phyloP scores from a whole-genome alignment of 1,140 invertebrate genomes.

The Pectinophora gossypiella region DNA sequence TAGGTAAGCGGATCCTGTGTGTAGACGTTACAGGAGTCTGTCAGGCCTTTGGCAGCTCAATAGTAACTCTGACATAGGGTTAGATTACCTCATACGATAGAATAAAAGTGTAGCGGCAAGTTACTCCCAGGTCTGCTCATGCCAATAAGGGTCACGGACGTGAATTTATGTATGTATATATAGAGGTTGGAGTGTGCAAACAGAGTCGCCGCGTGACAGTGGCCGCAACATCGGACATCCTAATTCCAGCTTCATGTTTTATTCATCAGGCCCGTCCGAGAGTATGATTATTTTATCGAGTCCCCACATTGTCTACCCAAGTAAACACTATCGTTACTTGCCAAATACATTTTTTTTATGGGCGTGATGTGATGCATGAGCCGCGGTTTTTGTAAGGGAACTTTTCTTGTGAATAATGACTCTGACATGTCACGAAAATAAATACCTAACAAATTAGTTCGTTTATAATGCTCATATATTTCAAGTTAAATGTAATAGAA shows the following conservation, averaged over 20 bases:
- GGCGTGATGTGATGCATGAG: background rate
- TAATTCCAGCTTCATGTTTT: background rate
- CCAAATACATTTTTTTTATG: background rate
- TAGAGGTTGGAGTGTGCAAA: too few species aligned
- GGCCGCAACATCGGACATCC: too few species aligned
- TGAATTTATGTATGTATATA: too few species aligned
- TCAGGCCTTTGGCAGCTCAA: too few species aligned
- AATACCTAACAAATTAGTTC: background rate
- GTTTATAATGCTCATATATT: background rate
- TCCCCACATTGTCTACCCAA: background rate
- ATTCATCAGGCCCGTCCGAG: background rate
- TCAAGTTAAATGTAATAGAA: background rate
- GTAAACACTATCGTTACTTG: background rate
- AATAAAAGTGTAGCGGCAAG: too few species aligned
- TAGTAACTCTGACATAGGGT: too few species aligned
- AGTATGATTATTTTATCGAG: background rate
- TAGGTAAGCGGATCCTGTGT: too few species aligned
- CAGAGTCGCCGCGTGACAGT: too few species aligned
- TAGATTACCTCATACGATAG: too few species aligned
- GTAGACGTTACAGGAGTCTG: too few species aligned
- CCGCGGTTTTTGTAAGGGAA: background rate
- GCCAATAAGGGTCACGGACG: too few species aligned
- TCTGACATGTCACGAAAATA: background rate
- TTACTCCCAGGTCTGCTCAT: too few species aligned
- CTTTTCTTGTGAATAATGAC: background rate